Evolutionary conservation across 2,113 vertebrate genomes (phyloP).

Genomic region (Mesitornis unicolor): DNA sequence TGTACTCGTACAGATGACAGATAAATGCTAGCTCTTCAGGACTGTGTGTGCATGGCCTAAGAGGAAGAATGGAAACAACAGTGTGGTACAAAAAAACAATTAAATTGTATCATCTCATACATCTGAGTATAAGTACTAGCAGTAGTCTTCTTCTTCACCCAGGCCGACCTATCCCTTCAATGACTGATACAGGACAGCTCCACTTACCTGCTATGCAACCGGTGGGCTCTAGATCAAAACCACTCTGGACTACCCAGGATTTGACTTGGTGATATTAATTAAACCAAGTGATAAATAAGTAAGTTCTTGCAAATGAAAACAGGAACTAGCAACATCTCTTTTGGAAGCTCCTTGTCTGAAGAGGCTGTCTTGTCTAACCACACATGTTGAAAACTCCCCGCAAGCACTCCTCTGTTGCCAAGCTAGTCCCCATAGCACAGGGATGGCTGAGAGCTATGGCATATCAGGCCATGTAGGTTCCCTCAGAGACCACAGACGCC

Average conservation of each 20-base stretch:
- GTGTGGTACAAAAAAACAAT: not conserved
- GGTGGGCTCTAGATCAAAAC: not conserved
- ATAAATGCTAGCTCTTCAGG: not conserved
- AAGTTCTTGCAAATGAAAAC: not conserved
- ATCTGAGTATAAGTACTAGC: not conserved
- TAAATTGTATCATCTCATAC: rapidly evolving
- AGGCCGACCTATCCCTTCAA: not conserved
- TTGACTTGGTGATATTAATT: not conserved
- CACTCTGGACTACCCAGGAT: not conserved
- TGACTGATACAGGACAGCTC: not conserved
- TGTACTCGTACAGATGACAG: not conserved
- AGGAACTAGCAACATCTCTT: not conserved
- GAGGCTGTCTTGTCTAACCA: not conserved
- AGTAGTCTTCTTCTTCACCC: not conserved
- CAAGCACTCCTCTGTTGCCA: not conserved
- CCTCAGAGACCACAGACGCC: not conserved
- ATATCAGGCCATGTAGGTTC: not conserved
- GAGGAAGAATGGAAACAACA: not conserved
- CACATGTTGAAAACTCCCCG: not conserved
- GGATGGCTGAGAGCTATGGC: not conserved
- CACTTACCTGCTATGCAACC: not conserved
- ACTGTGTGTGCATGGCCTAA: not conserved
- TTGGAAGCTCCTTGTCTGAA: not conserved
- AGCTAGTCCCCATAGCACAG: not conserved
- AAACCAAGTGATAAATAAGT: not conserved